A percentile compares a stretch with the other conserved stretches of the same genome.
Conservation (phyloP, 2,888 invertebrate genomes). For the Leucoptera coffeella region DNA sequence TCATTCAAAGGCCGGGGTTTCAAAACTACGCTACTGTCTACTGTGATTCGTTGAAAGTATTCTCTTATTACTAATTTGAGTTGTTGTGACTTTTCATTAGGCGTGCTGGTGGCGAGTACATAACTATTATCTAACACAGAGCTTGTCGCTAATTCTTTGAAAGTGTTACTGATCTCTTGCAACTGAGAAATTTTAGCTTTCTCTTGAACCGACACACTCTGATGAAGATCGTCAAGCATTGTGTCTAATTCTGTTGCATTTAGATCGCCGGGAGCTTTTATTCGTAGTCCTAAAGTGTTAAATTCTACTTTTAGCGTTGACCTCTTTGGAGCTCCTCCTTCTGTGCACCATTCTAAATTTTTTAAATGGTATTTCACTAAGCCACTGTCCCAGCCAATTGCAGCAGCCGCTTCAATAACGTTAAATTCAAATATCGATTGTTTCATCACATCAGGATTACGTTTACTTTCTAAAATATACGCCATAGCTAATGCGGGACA, state of each 20-base stretch:
- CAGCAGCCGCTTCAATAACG: conserved; percentile 79
- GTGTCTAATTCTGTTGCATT: conserved; percentile 68
- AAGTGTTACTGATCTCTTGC: conserved; percentile 42
- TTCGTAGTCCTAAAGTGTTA: conserved; percentile 73
- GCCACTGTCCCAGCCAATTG: conserved; percentile 88
- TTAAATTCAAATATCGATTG: conserved; percentile 69
- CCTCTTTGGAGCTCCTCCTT: conserved; percentile 59
- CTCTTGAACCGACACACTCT: conserved; percentile 69
- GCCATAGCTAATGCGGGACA: conserved; percentile 86
- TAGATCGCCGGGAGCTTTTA: conserved; percentile 80
- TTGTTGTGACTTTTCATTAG: conserved; percentile 50
- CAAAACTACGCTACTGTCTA: conserved; percentile 30
- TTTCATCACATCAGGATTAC: conserved; percentile 44
- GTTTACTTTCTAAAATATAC: conserved; percentile 67
- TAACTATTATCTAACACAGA: conserved; percentile 17
- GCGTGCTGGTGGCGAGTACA: background rate
- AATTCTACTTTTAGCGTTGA: conserved; percentile 77
- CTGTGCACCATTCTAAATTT: conserved; percentile 78
- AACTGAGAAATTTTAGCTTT: conserved; percentile 69
- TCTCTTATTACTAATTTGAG: conserved; percentile 69
- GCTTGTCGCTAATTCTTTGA: conserved; percentile 19
- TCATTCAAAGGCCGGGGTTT: conserved; percentile 48
- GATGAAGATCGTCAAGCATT: conserved; percentile 69
- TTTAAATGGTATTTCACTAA: conserved; percentile 84
- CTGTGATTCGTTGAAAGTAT: conserved; percentile 61